Base-by-base conservation (phyloP, 2,113 vertebrate genomes). In the Drymodes brunneopygia region DNA sequence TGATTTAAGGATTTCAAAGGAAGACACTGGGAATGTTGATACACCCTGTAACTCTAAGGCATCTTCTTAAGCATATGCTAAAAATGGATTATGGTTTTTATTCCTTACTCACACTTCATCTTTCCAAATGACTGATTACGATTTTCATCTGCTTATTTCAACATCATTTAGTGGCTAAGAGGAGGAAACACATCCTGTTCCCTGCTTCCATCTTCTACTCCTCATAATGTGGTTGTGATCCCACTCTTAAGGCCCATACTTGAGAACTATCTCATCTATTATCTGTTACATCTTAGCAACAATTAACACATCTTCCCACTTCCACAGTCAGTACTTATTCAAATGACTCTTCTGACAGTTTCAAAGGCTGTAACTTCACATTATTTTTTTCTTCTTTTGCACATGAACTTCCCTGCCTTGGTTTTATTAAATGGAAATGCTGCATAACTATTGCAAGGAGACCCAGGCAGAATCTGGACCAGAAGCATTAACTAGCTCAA, bases 401-500 rank as follows among this genome's bases (percentile, higher is more conserved):
- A 58, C 67, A 36, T 40, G 67, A 92, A 95, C 77, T 91, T 88
- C 61, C 80, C 60, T 86, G 72, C 69, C 60, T 94, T 81, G 44
- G 61, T 77, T 80, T 79, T 80, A 51, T 95, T 93, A 94, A 96
- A 90, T 92, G 77, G 95, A 95, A 96, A 88, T 44, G 36, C 78
- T 84, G 38, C 45, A 4, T 79, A 79, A 90, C 66, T 60, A 51
- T 81, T 82, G 64, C 54, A 36, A 92, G 91, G 67, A 89, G 51
- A 15, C 67, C 85, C 38, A 42, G 53, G 16, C 56, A 56, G 86
- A 92, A 94, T 78, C 93, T 91, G 60, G 42, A 93, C 91, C 90
- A 92, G 91, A 90, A 92, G 81, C 48, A 97, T 92, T 96, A 97
- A 96, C 93, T 88, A 95, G 93, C 82, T 91, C 70, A 89, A 95